Evolutionary conservation across 2,888 invertebrate species (phyloP).

Genomic region (Lycaena phlaeas): DNA sequence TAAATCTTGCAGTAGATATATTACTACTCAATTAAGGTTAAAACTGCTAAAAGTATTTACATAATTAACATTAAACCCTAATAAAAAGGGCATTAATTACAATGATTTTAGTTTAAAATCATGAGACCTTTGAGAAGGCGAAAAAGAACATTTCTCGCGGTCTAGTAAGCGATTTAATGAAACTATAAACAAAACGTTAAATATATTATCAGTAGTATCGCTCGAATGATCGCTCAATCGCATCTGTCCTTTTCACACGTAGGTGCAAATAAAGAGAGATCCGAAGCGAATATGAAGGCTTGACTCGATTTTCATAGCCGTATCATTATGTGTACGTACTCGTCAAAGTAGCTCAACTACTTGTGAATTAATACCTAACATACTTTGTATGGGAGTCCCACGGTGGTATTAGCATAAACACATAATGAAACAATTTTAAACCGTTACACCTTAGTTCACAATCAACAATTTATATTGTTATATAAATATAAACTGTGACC

Average conservation of each 20-base stretch:
- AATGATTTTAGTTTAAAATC: too few species aligned
- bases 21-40: too few species aligned
- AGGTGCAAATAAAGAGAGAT: conserved; percentile 17
- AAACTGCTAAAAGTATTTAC: too few species aligned
- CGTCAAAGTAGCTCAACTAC: conserved; percentile 13
- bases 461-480: not conserved
- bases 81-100: too few species aligned
- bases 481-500: too few species aligned
- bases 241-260: conserved; percentile 16
- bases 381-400: not conserved
- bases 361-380: conserved; percentile 4
- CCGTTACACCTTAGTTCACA: not conserved
- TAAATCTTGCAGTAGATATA: too few species aligned
- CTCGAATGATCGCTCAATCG: conserved; percentile 24
- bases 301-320: conserved; percentile 26
- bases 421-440: not conserved
- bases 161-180: conserved; percentile 25
- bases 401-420: conserved; percentile 4
- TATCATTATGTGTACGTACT: conserved; percentile 15
- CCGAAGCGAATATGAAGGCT: conserved; percentile 17
- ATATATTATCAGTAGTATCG: conserved; percentile 20
- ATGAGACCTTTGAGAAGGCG: too few species aligned
- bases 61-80: too few species aligned
- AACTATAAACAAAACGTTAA: conserved; percentile 25
- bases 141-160: conserved; percentile 22